Evolutionary conservation across 2,888 invertebrate species (phyloP), one percentile per base, ranked within the genome.

Genomic region (Drosophila austrosaltans): DNA sequence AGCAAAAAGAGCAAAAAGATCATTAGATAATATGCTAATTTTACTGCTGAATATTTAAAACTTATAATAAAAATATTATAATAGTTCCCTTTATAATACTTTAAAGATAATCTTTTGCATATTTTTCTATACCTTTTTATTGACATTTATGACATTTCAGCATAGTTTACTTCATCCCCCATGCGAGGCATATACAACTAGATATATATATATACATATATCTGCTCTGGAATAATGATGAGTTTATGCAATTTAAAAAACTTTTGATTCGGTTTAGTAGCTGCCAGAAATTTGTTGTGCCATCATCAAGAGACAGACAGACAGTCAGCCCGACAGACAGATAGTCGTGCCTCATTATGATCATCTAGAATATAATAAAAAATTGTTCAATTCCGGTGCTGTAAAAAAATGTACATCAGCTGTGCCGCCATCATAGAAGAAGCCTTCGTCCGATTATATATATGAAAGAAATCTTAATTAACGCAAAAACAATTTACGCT

Each of bases 391-490:
- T 66, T 71, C 72, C 72, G 72, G 54, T 30, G 58, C 71, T 61
- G 74, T 48, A 57, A 53, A 57, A 53, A 56, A 20, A 25, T 63
- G 22, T 66, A 39, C 62, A 54, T 59, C 72, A 56, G 66, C 16
- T 16, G 66, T 48, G 48, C 48, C 48, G 25, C 25, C 4, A 48
- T 48, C 5, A 28, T 28, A 28, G 4, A 28, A 48, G 48, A 48
- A 48, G 25, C 48, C 48, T 25, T 12, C 48, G 48, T 25, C 48
- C 69, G 44, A 44, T 20, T 68, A 16, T 16, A 16, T 16, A 69
- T 72, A 64, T 70, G 66, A 76, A 85, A 74, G 76, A 79, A 81
- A 86, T 83, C 83, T 83, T 81, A 86, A 79, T 81, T 83, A 79
- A 79, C 77, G 83, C 81, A 73, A 81, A 72, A 79, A 74, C 79